Evolutionary conservation across 2,888 invertebrate genomes (phyloP).

Genomic region (Heterodera filipjevi): DNA sequence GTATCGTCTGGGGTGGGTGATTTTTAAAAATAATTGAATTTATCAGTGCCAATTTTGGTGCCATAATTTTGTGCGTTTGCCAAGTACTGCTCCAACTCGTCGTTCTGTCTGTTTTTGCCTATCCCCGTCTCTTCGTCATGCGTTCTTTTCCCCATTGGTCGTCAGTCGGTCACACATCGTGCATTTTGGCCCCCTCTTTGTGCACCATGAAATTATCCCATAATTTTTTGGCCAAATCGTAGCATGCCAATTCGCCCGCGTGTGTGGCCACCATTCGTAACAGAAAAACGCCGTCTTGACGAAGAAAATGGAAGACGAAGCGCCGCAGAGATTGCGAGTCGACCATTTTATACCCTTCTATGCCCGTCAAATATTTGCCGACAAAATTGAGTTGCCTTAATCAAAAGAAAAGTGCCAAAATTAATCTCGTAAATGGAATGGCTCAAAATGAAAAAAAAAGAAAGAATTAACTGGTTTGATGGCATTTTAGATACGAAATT

Average conservation of each 20-base stretch:
- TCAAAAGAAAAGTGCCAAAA: no score
- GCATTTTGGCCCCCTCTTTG: slow-evolving; percentile 65
- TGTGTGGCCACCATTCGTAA: slow-evolving; percentile 65
- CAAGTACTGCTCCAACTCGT: background rate
- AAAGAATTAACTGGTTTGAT: background rate
- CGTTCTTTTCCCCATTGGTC: background rate
- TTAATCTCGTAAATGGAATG: no score
- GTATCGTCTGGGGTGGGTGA: no score
- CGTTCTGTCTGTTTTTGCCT: background rate
- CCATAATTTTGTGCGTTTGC: no score
- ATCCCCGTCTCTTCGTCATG: background rate
- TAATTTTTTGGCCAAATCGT: slow-evolving; percentile 64
- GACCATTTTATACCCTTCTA: slow-evolving; percentile 66
- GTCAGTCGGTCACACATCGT: slow-evolving; percentile 55
- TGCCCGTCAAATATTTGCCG: slow-evolving; percentile 65
- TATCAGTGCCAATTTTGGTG: no score
- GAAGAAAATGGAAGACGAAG: slow-evolving; percentile 64
- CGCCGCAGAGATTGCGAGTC: slow-evolving; percentile 64
- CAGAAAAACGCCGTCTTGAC: slow-evolving; percentile 65
- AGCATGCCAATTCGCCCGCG: slow-evolving; percentile 65
- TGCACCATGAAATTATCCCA: slow-evolving; percentile 65
- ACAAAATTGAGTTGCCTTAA: slow-evolving; percentile 65
- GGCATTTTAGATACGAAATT: background rate
- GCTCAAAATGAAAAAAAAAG: background rate
- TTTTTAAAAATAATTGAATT: no score